Evolutionary conservation across 2,113 vertebrate species (phyloP).

Genomic region (Stigmatopora nigra): DNA sequence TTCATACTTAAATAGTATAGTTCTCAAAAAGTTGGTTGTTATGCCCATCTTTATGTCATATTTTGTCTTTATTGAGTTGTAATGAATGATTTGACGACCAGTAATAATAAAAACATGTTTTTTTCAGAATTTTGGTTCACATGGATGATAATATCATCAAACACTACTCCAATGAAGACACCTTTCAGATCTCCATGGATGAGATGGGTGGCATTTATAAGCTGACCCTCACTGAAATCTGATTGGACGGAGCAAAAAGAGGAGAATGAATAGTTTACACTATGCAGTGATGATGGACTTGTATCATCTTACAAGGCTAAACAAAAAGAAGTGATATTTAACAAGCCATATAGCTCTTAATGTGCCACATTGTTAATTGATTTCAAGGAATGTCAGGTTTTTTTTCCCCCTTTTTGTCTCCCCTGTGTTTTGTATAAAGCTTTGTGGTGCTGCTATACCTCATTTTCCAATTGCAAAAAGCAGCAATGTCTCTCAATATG

Average conservation of each 20-base stretch:
- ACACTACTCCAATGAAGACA: conserved; percentile 98
- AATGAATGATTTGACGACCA: background rate
- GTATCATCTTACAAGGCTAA: conserved; percentile 12
- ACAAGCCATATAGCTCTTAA: conserved; percentile 46
- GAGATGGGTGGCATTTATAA: conserved; percentile 83
- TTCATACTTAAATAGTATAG: no score
- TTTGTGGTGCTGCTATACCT: conserved; percentile 55
- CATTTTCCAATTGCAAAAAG: conserved; percentile 49
- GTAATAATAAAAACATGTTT: background rate
- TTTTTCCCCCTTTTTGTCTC: background rate
- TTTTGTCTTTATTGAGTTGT: background rate
- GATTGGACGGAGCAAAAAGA: conserved; percentile 36
- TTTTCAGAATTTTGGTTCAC: conserved; percentile 87
- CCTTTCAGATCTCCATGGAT: conserved; percentile 95
- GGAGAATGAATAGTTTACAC: conserved; percentile 61
- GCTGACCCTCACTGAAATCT: conserved; percentile 96
- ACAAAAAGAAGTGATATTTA: conserved; percentile 18
- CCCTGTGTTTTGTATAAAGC: conserved; percentile 15
- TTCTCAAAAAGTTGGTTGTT: no score
- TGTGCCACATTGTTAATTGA: conserved; percentile 9
- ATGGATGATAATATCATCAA: conserved; percentile 99
- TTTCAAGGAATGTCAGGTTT: background rate
- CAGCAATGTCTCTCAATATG: conserved; percentile 35
- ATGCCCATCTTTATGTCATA: background rate
- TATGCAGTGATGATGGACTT: conserved; percentile 31